Conservation (phyloP, 2,113 vertebrate genomes). For the Colius striatus region DNA sequence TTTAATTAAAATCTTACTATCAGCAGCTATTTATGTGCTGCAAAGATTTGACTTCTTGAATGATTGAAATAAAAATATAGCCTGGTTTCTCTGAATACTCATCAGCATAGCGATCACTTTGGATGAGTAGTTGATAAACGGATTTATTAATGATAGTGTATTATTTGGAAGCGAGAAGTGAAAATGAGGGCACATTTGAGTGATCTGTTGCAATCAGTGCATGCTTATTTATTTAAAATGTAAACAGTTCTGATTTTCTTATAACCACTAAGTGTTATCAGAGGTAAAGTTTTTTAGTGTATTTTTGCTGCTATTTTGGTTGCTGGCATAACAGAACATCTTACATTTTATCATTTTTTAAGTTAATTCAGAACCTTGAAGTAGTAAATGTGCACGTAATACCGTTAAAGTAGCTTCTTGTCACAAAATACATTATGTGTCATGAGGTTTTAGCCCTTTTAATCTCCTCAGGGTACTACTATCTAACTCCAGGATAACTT, state of each 20-base stretch:
- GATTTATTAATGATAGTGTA: neutral
- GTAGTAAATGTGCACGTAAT: neutral
- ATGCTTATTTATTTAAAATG: neutral
- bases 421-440: neutral
- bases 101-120: neutral
- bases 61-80: neutral
- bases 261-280: neutral
- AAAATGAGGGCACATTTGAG: neutral
- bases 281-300: neutral
- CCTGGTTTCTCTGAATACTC: neutral
- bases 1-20: neutral
- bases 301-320: neutral
- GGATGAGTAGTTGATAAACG: neutral
- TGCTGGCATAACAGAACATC: neutral
- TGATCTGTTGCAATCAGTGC: neutral
- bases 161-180: neutral
- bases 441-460: neutral
- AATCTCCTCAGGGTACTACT: neutral
- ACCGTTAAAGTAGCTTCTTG: neutral
- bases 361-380: neutral
- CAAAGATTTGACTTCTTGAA: neutral
- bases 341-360: neutral
- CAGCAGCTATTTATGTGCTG: neutral
- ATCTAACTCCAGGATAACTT: neutral
- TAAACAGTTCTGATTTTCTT: neutral